Evolutionary conservation across 1,140 invertebrate genomes (phyloP), one percentile per base, ranked within the genome.

Genomic region (Atopsyche davidsoni): DNA sequence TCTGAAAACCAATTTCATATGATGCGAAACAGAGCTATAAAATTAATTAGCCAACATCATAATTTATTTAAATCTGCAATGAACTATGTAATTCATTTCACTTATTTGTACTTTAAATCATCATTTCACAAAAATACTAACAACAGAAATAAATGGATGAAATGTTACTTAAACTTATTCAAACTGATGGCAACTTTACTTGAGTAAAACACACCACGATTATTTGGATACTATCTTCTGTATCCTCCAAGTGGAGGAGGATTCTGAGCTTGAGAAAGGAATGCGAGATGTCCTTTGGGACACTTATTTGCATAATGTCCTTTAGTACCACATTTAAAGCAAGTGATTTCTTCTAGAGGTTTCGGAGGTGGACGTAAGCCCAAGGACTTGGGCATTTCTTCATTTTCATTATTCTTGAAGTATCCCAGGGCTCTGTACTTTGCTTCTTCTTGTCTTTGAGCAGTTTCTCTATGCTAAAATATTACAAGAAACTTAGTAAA

Each of bases 231-330:
- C n/a, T 46, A 53, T 46, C 43, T 53, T 43, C 51, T 39, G 24
- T 44, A 53, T 13, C 35, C 44, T 6, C 42, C 42, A 21, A 18
- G 11, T 10, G 31, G 31, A 14, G 46, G 6, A 21, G 51, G 44
- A 42, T 48, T 66, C 59, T 75, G 72, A 36, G 77, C 72, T 55
- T 84, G 85, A 55, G 89, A 93, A 10, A 98, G 78, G 69, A 97
- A 98, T 4, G 95, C 94, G 34, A 97, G 75, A 69, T 96, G 92
- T 25, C 94, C 93, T 67, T 98, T 98, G 0, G 92, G 89, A 74
- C 96, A 99, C 66, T 94, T 93, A 68, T 99, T 99, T 1, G 97
- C 97, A 69, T 99, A 99, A 73, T 99, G 97, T 11, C 97, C 97
- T 70, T 97, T 98, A 34, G 92, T 89, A 4, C 96, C 96, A 74